These are phyloP conservation scores for Neoniphon sammara DNA, from an alignment of 2,797 vertebrate species.

Conservation along the genomic window DNA sequence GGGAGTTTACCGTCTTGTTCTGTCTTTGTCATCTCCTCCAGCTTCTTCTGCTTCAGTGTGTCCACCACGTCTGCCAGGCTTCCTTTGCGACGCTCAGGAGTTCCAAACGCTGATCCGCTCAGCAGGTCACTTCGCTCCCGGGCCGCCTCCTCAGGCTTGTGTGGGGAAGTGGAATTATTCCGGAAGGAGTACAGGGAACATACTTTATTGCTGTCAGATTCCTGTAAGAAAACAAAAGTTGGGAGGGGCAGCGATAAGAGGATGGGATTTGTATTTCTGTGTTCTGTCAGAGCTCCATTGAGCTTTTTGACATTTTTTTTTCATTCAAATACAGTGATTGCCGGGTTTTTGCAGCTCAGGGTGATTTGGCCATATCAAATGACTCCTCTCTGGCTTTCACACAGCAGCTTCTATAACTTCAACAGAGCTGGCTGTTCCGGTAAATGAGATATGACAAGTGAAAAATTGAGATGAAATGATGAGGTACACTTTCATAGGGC, in stretches of 20 bases:
- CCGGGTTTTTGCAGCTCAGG: constrained; percentile 56
- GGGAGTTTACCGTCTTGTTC: constrained; percentile 94
- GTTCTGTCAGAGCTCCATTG: constrained; percentile 57
- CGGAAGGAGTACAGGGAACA: constrained; percentile 99
- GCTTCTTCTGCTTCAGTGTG: constrained; percentile 98
- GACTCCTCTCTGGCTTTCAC: constrained; percentile 67
- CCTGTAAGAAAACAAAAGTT: constrained; percentile 87
- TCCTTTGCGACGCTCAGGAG: constrained; percentile 98
- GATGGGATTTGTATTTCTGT: constrained; percentile 64
- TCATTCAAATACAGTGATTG: constrained; percentile 74
- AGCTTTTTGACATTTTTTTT: constrained; percentile 63
- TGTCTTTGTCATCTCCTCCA: constrained; percentile 99
- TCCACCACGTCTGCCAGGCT: constrained; percentile 99
- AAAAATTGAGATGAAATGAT: constrained; percentile 80
- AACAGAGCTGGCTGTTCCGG: constrained; percentile 51
- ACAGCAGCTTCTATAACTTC: constrained; percentile 53
- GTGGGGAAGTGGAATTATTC: constrained; percentile 99
- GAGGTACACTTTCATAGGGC: constrained; percentile 76
- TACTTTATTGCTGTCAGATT: constrained; percentile 99
- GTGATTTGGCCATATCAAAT: constrained; percentile 70
- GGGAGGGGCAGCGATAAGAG: constrained; percentile 54
- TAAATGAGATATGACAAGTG: constrained; percentile 79
- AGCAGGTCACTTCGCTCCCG: constrained; percentile 96
- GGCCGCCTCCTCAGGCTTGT: constrained; percentile 98
- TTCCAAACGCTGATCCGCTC: constrained; percentile 96